Conservation (phyloP, 2,113 vertebrate genomes). For the Chroicocephalus ridibundus region DNA sequence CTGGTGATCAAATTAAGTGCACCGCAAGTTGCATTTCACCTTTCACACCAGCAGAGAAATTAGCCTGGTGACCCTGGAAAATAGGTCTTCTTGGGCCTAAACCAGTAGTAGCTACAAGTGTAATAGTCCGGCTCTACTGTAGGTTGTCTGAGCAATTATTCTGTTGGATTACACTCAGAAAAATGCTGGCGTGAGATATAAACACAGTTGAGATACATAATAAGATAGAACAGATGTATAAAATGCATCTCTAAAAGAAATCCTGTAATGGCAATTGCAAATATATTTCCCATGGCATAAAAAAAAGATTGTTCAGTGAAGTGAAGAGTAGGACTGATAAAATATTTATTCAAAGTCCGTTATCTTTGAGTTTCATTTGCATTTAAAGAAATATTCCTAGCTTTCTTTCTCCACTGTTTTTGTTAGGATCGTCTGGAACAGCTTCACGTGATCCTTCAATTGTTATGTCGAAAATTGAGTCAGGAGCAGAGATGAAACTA, state of each 20-base stretch:
- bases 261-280: neutral
- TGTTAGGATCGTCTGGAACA: neutral
- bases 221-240: neutral
- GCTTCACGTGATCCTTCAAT: neutral
- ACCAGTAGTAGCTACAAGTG: neutral
- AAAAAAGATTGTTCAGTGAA: constrained; percentile 1
- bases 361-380: constrained; percentile 20
- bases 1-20: neutral
- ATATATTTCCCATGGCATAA: constrained; percentile 9
- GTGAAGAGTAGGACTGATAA: constrained; percentile 2
- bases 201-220: neutral
- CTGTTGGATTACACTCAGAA: neutral
- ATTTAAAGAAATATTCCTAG: constrained; percentile 22
- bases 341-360: constrained; percentile 15
- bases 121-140: neutral
- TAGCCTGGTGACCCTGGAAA: neutral
- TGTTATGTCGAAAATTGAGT: constrained; percentile 13
- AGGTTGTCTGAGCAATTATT: neutral
- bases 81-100: neutral
- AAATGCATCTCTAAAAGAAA: neutral
- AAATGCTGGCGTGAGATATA: neutral
- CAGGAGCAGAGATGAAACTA: neutral
- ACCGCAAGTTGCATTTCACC: neutral
- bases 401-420: neutral
- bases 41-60: neutral